A percentile compares a stretch with the other conserved stretches of the same genome.
These are phyloP conservation scores for Netelia fuscicornis DNA, from an alignment of 2,888 invertebrate genomes.

Conservation along the genomic window DNA sequence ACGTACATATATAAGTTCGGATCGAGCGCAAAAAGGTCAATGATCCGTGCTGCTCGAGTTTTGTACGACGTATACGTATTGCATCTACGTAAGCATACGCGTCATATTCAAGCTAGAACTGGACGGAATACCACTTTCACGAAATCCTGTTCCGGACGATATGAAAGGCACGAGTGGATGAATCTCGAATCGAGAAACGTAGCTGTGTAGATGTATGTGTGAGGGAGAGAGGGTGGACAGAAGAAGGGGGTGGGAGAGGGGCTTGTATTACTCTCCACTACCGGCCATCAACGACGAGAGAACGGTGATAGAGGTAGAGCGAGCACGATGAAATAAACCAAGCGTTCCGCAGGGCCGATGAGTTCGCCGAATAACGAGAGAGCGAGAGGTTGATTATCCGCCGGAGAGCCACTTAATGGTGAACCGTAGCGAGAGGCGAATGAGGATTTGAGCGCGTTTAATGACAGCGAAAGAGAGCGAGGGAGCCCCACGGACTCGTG, in stretches of 20 bases:
- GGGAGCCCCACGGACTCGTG: background rate
- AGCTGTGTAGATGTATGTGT: background rate
- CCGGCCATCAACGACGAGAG: conserved; percentile 36
- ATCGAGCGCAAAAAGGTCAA: conserved; percentile 39
- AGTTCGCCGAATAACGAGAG: conserved; percentile 58
- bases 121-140: conserved; percentile 56
- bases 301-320: conserved; percentile 4
- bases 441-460: conserved; percentile 58
- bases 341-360: conserved; percentile 40
- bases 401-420: conserved; percentile 57
- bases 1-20: background rate
- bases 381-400: conserved; percentile 61
- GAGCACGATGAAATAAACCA: conserved; percentile 58
- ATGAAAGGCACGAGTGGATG: conserved; percentile 63
- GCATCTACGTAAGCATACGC: conserved; percentile 20
- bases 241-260: no score
- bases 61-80: conserved; percentile 24
- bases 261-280: background rate
- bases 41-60: conserved; percentile 32
- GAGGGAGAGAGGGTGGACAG: no score
- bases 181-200: conserved; percentile 50
- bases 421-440: conserved; percentile 47
- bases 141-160: conserved; percentile 75
- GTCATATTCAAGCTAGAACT: conserved; percentile 28
- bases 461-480: conserved; percentile 40